Conservation (phyloP, 2,113 vertebrate species). For the Marmota flaviventris region DNA sequence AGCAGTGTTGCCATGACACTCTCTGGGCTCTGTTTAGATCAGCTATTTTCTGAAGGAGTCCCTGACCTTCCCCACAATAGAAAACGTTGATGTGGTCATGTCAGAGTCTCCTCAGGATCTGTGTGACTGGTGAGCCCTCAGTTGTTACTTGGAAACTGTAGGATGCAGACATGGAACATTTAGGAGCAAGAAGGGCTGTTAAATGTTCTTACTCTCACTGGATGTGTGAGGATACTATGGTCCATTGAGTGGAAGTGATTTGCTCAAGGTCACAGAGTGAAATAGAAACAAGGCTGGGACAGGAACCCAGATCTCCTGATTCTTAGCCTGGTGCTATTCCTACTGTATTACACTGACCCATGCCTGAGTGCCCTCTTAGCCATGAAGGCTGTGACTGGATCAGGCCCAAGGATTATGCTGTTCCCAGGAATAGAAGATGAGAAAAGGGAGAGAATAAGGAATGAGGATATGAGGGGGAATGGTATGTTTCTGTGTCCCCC, state of each 20-base stretch:
- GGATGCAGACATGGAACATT: background rate
- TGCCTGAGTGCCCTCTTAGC: background rate
- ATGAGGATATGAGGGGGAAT: background rate
- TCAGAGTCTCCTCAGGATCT: constrained; percentile 40
- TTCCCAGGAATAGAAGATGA: background rate
- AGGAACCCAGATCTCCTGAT: background rate
- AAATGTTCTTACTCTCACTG: background rate
- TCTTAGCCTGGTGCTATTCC: background rate
- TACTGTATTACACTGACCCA: rapidly evolving
- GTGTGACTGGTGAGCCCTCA: background rate
- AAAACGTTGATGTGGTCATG: constrained; percentile 65
- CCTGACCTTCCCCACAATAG: constrained; percentile 81
- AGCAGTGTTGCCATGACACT: constrained; percentile 77
- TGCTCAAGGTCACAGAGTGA: background rate
- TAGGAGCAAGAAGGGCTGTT: background rate
- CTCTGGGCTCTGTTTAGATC: constrained; percentile 80
- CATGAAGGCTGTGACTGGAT: background rate
- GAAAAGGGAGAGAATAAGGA: background rate
- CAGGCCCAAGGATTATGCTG: background rate
- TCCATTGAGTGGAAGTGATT: background rate
- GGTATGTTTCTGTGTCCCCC: background rate
- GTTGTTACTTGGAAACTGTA: constrained; percentile 19
- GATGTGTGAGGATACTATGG: background rate
- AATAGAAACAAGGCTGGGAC: background rate
- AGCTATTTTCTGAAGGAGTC: constrained; percentile 83